phyloP scores from a whole-genome alignment of 2,888 invertebrate genomes.

The Trisateles emortualis region DNA sequence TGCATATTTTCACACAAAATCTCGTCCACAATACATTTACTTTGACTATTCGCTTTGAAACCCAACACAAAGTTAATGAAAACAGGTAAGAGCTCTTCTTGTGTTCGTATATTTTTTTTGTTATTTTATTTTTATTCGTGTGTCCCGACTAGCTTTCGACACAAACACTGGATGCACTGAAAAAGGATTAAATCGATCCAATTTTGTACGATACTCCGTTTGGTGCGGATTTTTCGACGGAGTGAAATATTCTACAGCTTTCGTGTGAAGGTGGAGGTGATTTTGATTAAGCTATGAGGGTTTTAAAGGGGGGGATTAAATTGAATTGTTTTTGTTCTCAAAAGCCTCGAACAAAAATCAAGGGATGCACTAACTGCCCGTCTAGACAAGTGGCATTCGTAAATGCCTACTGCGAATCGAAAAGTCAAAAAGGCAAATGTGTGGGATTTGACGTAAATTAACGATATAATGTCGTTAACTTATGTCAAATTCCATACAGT shows the following conservation, averaged over 20 bases:
- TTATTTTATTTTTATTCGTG: conserved; percentile 44
- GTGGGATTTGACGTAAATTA: no score
- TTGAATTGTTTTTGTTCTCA: neutral
- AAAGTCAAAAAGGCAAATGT: no score
- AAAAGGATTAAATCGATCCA: conserved; percentile 59
- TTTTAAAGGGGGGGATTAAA: neutral
- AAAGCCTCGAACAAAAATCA: neutral
- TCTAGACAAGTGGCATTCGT: no score
- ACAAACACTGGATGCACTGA: conserved; percentile 47
- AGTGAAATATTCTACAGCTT: conserved; percentile 16
- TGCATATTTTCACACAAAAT: conserved; percentile 8
- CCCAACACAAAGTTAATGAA: conserved; percentile 28
- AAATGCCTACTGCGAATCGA: no score
- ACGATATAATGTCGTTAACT: no score
- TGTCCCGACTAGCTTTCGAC: conserved; percentile 29
- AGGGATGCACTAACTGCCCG: no score
- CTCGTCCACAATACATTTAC: neutral
- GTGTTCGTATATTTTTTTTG: conserved; percentile 8
- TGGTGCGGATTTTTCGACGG: conserved; percentile 42
- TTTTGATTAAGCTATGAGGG: conserved; percentile 19
- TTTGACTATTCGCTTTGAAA: conserved; percentile 18
- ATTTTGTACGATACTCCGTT: conserved; percentile 40
- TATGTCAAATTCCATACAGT: no score
- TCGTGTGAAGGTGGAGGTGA: conserved; percentile 15
- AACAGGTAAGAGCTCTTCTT: conserved; percentile 19